These are phyloP conservation scores for Acromyrmex charruanus DNA, from an alignment of 1,140 invertebrate species.

Conservation along the genomic window DNA sequence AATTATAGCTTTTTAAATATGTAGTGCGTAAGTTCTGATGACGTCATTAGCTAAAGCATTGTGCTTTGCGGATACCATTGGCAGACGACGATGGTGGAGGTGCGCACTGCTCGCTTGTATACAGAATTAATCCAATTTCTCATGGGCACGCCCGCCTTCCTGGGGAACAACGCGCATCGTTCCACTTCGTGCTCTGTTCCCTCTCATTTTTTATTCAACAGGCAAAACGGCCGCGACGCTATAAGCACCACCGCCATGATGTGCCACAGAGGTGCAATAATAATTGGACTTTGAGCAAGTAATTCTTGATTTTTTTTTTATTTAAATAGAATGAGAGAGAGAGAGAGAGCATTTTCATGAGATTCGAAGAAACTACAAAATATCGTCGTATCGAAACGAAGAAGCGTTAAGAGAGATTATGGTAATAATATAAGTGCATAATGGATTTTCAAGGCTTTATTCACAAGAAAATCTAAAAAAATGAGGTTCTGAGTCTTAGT, in stretches of 20 bases:
- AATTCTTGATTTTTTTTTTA: not conserved
- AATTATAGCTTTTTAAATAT: slow-evolving; percentile 1
- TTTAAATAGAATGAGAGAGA: too few relatives aligned
- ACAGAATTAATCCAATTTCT: slow-evolving; percentile 59
- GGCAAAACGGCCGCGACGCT: not conserved
- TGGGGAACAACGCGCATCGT: not conserved
- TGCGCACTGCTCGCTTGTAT: slow-evolving; percentile 5
- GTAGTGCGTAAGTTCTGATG: not conserved
- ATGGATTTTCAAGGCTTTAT: not conserved
- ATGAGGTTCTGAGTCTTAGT: not conserved
- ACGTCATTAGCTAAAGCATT: slow-evolving; percentile 20
- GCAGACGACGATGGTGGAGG: not conserved
- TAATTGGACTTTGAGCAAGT: not conserved
- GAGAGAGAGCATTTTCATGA: not conserved
- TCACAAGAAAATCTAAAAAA: slow-evolving; percentile 4
- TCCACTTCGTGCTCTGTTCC: not conserved
- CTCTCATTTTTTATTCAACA: slow-evolving; percentile 49
- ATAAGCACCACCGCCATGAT: not conserved
- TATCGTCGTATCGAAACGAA: not conserved
- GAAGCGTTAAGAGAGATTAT: too few relatives aligned
- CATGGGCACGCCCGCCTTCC: slow-evolving; percentile 43
- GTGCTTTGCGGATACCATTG: not conserved
- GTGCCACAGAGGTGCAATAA: slow-evolving; percentile 2
- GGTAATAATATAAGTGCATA: not conserved
- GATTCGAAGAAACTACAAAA: not conserved